Percentiles rank a stretch among this genome's conserved stretches.
Evolutionary conservation across 2,113 vertebrate species (phyloP).

Genomic region (Macaca fascicularis): T2T-MFA8v1.1 NC_088375.1:62435501-62436000

Average conservation of each 20-base stretch:
- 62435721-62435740: neutral
- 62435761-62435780: neutral
- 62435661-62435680: neutral
- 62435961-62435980: neutral
- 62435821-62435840: neutral
- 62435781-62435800: neutral
- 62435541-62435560: neutral
- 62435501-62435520: neutral
- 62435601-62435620: neutral
- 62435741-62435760: neutral
- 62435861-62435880: neutral
- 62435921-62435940: neutral
- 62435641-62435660: neutral
- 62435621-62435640: accelerated
- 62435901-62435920: neutral
- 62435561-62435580: neutral
- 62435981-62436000: too few relatives aligned
- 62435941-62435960: accelerated
- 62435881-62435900: too few relatives aligned
- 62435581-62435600: neutral
- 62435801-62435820: neutral
- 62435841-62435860: neutral
- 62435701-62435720: neutral
- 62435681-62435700: neutral
- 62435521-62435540: neutral